Conservation (phyloP, 2,113 vertebrate genomes). For the Gobiocypris rarus region DNA sequence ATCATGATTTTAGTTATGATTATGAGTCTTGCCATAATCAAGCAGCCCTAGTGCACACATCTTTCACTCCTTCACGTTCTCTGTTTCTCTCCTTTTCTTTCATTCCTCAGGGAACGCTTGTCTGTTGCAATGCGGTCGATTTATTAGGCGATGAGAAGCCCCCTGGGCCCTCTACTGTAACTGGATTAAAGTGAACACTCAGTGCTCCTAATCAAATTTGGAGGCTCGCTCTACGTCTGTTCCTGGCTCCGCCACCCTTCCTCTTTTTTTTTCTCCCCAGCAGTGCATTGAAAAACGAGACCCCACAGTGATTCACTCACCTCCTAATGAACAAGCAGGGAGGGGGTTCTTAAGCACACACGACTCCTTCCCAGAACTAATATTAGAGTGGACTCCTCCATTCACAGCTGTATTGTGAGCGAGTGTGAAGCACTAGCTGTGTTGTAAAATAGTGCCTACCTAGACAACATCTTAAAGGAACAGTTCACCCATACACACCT, state of each 20-base stretch:
- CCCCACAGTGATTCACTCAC: constrained; percentile 18
- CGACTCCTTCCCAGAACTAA: constrained; percentile 27
- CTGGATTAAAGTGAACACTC: constrained; percentile 67
- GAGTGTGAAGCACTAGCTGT: neutral
- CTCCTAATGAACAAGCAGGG: constrained; percentile 10
- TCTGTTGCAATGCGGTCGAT: constrained; percentile 56
- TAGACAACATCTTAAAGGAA: neutral
- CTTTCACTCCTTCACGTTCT: constrained; percentile 5
- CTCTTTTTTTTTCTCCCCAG: neutral
- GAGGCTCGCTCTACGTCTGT: constrained; percentile 57
- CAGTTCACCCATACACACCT: neutral
- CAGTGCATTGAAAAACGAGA: constrained; percentile 39
- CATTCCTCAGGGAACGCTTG: constrained; percentile 48
- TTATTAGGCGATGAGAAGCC: constrained; percentile 62
- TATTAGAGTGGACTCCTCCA: neutral
- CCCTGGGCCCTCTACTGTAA: constrained; percentile 58
- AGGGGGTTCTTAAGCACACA: neutral
- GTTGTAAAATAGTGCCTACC: neutral
- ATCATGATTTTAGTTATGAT: too few relatives aligned
- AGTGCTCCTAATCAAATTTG: constrained; percentile 68
- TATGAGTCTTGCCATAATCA: too few relatives aligned
- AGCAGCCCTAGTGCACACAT: neutral
- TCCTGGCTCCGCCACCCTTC: constrained; percentile 48
- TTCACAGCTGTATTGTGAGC: neutral
- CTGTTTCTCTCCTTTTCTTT: neutral